A percentile compares a stretch with the other conserved stretches of the same genome.
These are phyloP conservation scores for Biston betularia DNA, from an alignment of 2,888 invertebrate species.

Conservation along the genomic window DNA sequence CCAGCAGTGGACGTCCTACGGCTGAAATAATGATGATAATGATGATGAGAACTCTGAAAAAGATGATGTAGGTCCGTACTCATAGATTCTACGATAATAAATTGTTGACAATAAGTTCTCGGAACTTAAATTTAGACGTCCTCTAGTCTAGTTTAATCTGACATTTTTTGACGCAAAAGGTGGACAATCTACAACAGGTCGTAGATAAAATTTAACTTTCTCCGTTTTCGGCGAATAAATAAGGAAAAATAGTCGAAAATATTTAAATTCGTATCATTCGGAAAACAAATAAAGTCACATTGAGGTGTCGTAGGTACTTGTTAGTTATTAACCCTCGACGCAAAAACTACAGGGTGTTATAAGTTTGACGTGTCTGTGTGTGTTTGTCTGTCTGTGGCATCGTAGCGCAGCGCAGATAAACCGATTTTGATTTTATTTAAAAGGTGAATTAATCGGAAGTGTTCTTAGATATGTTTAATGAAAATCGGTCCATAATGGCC, in stretches of 20 bases:
- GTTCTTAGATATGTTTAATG: no score
- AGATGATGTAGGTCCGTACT: background rate
- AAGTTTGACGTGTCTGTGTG: no score
- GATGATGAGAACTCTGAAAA: no score
- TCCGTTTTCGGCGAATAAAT: constrained; percentile 11
- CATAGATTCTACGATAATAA: background rate
- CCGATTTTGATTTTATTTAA: no score
- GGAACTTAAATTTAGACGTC: constrained; percentile 11
- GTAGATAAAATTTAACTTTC: constrained; percentile 14
- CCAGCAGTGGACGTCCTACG: no score
- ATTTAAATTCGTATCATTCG: constrained; percentile 18
- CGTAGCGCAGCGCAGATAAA: no score
- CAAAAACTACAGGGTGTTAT: no score
- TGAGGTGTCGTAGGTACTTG: background rate
- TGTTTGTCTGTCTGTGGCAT: no score
- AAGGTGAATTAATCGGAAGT: no score
- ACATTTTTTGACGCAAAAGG: constrained; percentile 5
- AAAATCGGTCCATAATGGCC: no score
- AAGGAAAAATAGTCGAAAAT: constrained; percentile 17
- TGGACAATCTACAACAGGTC: background rate
- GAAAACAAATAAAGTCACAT: background rate
- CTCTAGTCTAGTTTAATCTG: constrained; percentile 13
- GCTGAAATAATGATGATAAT: no score
- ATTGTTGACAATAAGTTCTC: background rate
- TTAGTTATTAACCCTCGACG: no score